phyloP scores from a whole-genome alignment of 2,113 vertebrate genomes.

The Crotalus horridus region DNA sequence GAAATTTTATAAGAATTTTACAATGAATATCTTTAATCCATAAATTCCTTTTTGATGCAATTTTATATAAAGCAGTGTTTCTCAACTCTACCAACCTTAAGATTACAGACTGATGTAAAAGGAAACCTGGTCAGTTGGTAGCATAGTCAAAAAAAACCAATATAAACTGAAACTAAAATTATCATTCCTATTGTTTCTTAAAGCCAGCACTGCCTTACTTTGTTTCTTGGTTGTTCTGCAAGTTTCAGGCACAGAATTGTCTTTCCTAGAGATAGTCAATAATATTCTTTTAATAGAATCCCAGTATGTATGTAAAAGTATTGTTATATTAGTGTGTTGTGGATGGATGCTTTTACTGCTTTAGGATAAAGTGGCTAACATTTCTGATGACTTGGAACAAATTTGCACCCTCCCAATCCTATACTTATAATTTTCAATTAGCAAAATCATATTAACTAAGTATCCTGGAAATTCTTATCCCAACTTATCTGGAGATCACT shows the following conservation, averaged over 20 bases:
- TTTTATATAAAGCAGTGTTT: neutral
- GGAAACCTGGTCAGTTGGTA: neutral
- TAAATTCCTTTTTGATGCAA: neutral
- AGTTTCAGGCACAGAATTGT: neutral
- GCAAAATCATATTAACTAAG: neutral
- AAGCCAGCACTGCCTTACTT: neutral
- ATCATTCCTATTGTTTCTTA: neutral
- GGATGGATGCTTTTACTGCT: neutral
- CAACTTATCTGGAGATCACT: neutral
- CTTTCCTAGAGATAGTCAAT: neutral
- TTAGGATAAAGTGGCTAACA: neutral
- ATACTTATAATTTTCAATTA: neutral
- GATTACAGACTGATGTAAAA: neutral
- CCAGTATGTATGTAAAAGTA: neutral
- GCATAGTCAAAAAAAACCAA: neutral
- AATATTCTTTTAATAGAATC: neutral
- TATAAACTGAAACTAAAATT: neutral
- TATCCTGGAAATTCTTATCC: neutral
- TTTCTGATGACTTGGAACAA: neutral
- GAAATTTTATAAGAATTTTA: neutral
- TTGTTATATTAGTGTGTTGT: neutral
- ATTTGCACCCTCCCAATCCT: neutral
- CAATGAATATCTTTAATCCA: neutral
- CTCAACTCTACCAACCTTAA: neutral
- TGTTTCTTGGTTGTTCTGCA: neutral